Evolutionary conservation across 2,797 vertebrate species (phyloP), one percentile per base, ranked within the genome.

Genomic region (Sebastes diploproa): DNA sequence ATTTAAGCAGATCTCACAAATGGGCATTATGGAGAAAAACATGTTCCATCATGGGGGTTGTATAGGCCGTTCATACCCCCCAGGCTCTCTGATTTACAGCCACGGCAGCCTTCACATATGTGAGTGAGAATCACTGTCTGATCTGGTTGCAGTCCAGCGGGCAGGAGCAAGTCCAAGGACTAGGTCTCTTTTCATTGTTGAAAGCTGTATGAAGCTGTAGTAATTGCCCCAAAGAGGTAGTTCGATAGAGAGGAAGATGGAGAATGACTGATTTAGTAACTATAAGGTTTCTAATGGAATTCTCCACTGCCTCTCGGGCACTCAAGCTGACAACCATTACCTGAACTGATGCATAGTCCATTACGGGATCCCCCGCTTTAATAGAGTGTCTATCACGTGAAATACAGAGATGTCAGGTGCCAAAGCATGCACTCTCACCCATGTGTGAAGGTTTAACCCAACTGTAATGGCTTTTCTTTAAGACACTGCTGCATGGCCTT

Each of bases 311-410:
- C 95, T 96, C 96, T 95, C 89, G 95, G 95, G 96, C 95, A 96
- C 96, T 96, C 95, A 90, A 88, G 93, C 94, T 97, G 97, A 97
- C 97, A 97, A 95, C 96, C 97, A 97, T 97, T 97, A 97, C 96
- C 96, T 96, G 96, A 95, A 95, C 96, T 97, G 96, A 97, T 97
- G 97, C 96, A 96, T 96, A 96, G 97, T 96, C 96, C 95, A 97
- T 97, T 97, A 97, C 95, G 91, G 96, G 92, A 94, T 91, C 94
- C 94, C 94, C 94, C 89, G 84, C 95, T 96, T 95, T 97, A 97
- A 97, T 97, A 96, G 96, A 97, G 96, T 97, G 97, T 97, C 97
- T 96, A 97, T 97, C 97, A 97, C 23, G 93, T 96, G 96, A 97
- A 97, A 96, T 96, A 98, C 96, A 97, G 97, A 97, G 96, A 97